A percentile compares a stretch with the other conserved stretches of the same genome.
These are phyloP conservation scores for Ctenomys sociabilis DNA, from an alignment of 2,113 vertebrate species.

Conservation along the genomic window DNA sequence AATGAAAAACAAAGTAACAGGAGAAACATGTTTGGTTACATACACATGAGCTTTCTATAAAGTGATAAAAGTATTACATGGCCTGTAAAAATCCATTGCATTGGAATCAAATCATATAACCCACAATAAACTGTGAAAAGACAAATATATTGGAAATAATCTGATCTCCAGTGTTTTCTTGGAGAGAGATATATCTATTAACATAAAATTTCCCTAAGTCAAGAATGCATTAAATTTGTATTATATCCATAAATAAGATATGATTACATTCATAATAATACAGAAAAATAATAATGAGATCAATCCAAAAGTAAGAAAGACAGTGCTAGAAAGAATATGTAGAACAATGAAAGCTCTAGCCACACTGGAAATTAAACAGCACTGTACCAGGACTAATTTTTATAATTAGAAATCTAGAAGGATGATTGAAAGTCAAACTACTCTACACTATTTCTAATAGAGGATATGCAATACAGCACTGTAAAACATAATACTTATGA, in stretches of 20 bases:
- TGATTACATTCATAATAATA: neutral
- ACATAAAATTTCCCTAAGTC: neutral
- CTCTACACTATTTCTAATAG: neutral
- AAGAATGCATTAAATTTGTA: neutral
- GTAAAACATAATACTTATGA: neutral
- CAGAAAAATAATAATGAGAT: neutral
- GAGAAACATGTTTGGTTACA: neutral
- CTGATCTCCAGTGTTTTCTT: neutral
- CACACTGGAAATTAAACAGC: neutral
- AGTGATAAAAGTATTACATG: neutral
- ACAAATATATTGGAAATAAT: neutral
- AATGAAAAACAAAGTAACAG: neutral
- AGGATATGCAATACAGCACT: neutral
- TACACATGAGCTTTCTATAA: neutral
- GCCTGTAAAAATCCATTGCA: neutral
- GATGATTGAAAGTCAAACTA: neutral
- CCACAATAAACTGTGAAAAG: neutral
- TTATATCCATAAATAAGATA: neutral
- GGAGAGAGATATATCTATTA: neutral
- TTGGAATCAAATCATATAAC: neutral
- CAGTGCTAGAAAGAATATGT: neutral
- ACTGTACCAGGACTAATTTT: neutral
- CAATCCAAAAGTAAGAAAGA: neutral
- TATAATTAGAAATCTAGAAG: neutral
- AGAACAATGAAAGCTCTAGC: neutral